These are phyloP conservation scores for Mormyrops boulengeri DNA, from an alignment of 2,797 vertebrate genomes.

Conservation along the genomic window DNA sequence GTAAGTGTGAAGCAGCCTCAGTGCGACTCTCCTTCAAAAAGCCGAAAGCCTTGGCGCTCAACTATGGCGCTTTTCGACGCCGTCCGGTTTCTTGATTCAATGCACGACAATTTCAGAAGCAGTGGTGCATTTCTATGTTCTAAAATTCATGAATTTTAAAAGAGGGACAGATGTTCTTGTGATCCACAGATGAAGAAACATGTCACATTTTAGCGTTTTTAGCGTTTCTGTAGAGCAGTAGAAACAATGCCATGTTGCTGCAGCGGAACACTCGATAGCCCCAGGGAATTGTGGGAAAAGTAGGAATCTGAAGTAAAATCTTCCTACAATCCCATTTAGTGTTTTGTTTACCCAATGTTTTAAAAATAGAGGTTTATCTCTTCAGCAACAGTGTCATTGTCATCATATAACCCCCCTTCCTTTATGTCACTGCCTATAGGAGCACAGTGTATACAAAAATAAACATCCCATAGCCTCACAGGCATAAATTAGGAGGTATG, in stretches of 20 bases:
- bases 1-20: not conserved
- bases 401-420: not conserved
- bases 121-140: not conserved
- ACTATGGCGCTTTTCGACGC: too few relatives aligned
- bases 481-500: not conserved
- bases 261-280: not conserved
- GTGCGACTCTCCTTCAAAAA: not conserved
- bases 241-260: not conserved
- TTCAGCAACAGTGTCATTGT: not conserved
- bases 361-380: not conserved
- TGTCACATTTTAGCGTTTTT: not conserved
- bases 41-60: not conserved
- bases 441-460: not conserved
- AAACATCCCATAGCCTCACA: not conserved
- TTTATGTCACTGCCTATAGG: not conserved
- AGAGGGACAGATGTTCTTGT: not conserved
- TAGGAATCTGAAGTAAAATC: not conserved
- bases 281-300: not conserved
- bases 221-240: not conserved
- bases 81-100: not conserved
- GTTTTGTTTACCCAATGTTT: not conserved
- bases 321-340: not conserved
- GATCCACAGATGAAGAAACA: not conserved
- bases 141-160: not conserved
- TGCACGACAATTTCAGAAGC: not conserved